These are phyloP conservation scores for Bubo bubo DNA, from an alignment of 2,113 vertebrate species.

Conservation along the genomic window DNA sequence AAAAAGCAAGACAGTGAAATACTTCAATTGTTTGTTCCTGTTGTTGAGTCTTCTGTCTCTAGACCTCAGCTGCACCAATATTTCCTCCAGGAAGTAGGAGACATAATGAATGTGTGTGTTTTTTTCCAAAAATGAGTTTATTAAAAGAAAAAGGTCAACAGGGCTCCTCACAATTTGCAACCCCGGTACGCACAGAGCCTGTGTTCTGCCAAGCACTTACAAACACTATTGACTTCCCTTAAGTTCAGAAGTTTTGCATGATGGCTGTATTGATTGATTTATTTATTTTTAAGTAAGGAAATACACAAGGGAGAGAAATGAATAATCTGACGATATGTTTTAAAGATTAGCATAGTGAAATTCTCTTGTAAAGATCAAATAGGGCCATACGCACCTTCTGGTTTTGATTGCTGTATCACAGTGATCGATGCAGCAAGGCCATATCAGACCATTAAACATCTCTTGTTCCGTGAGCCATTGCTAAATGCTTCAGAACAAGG, in stretches of 20 bases:
- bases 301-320: neutral
- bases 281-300: constrained; percentile 3
- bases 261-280: neutral
- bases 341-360: neutral
- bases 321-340: neutral
- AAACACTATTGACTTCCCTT: neutral
- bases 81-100: constrained; percentile 17
- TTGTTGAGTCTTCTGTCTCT: neutral
- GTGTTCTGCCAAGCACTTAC: neutral
- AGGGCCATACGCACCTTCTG: neutral
- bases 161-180: neutral
- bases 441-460: constrained; percentile 20
- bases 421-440: constrained; percentile 18
- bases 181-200: neutral
- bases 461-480: constrained; percentile 27
- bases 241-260: constrained; percentile 12
- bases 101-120: constrained; percentile 15
- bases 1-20: neutral
- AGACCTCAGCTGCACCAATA: neutral
- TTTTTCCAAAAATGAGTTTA: constrained; percentile 31
- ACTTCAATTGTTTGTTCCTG: neutral
- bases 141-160: constrained; percentile 34
- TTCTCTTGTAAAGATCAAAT: constrained; percentile 20
- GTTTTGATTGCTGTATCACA: constrained; percentile 8
- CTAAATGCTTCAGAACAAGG: constrained; percentile 42